Evolutionary conservation across 35 echinoderm and acorn worm genomes (phyloP), one percentile per base, ranked within the genome.

Genomic region (Lytechinus variegatus): DNA sequence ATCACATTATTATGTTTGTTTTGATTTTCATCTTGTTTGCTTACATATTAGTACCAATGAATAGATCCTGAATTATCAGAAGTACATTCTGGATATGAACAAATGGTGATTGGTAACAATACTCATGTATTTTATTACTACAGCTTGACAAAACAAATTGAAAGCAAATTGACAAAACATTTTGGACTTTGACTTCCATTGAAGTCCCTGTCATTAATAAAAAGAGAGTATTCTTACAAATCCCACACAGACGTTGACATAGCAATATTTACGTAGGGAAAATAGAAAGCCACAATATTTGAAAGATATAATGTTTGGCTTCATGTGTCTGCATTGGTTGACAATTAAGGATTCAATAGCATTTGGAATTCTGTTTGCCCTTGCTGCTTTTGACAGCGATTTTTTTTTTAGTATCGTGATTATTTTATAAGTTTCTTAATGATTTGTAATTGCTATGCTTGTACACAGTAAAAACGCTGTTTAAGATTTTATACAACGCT

Each of bases 141-240:
- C 24, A 21, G 66, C 21, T 79, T 79, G 66, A 4, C 66, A 27
- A 79, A 79, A 79, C 66, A 24, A 79, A 79, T 79, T 79, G 66
- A 79, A 79, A 79, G n/a, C 66, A 79, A 79, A 79, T 79, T 79
- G 66, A 79, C 66, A 79, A 79, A 79, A 79, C 66, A 79, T 79
- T 44, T 44, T 79, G 66, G 66, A 79, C 66, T 79, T 79, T 79
- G 66, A n/a, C 66, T 79, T 79, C 19, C 19, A n/a, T 19, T 79
- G 66, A 19, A 79, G 66, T 79, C 66, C 14, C 66, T 79, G 66
- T 79, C 66, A 79, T 79, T 79, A 24, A 44, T 44, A 44, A 79
- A 79, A 24, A 79, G 66, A 79, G 66, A 79, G 66, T 79, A 79
- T 79, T 79, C n/a, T 79, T 24, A 79, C 66, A 19, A 24, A 24